A percentile compares a stretch with the other conserved stretches of the same genome.
Evolutionary conservation across 1,140 invertebrate genomes (phyloP).

Genomic region (Orchestia grillus): DNA sequence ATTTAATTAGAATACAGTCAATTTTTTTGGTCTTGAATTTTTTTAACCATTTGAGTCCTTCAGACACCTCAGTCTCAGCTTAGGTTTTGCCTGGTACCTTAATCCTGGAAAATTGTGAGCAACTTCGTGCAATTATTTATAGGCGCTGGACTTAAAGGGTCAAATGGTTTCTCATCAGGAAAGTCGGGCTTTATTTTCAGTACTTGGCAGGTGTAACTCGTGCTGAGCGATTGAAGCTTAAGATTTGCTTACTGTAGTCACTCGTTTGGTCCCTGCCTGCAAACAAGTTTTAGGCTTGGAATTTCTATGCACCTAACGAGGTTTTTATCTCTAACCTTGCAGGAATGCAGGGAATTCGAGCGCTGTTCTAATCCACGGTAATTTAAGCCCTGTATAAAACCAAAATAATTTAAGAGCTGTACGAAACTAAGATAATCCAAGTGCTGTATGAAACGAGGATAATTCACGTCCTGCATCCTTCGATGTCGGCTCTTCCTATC

Average conservation of each 20-base stretch:
- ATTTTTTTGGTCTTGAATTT: no score
- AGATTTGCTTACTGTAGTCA: not conserved
- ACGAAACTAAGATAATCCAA: not conserved
- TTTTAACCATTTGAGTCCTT: no score
- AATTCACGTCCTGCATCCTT: slow-evolving; percentile 75
- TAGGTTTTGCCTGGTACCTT: no score
- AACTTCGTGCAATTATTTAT: no score
- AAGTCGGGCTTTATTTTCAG: not conserved
- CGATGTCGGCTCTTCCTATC: slow-evolving; percentile 89
- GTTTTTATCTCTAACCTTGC: not conserved
- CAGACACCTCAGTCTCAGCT: no score
- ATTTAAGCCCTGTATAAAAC: not conserved
- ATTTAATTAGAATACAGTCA: no score
- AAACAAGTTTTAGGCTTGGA: not conserved
- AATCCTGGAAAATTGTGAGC: no score
- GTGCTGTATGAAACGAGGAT: no score
- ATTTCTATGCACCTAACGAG: not conserved
- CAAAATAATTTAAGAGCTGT: not conserved
- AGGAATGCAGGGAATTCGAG: not conserved
- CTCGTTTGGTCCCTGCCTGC: not conserved
- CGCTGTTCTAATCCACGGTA: not conserved
- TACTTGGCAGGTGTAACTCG: not conserved
- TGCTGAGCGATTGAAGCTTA: not conserved
- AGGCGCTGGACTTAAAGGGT: no score
- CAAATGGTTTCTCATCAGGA: not conserved